These are phyloP conservation scores for Xestia rhomboidea DNA, from an alignment of 2,888 invertebrate species.

Conservation along the genomic window DNA sequence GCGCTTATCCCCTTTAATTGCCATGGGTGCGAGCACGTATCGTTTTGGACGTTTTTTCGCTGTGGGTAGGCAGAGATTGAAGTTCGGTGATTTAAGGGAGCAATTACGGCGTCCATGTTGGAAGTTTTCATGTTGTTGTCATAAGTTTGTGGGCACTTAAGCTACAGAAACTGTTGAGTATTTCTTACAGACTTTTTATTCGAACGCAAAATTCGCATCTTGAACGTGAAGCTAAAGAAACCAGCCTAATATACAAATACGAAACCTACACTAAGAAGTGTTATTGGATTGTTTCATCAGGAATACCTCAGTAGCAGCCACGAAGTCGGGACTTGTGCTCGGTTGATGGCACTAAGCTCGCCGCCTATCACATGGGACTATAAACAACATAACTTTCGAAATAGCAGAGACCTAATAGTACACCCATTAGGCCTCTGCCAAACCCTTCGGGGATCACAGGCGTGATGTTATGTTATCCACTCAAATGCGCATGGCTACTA, in stretches of 20 bases:
- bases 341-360: no score
- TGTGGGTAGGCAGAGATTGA: constrained; percentile 39
- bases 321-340: no score
- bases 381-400: no score
- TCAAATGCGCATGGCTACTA: no score
- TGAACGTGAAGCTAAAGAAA: not conserved
- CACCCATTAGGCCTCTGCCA: no score
- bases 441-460: no score
- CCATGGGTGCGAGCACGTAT: constrained; percentile 73
- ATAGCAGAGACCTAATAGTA: no score
- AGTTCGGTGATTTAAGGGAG: constrained; percentile 49
- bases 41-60: constrained; percentile 52
- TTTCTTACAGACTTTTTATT: not conserved
- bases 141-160: not conserved
- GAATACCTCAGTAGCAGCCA: no score
- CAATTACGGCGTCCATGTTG: constrained; percentile 28
- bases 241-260: not conserved
- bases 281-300: no score
- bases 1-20: constrained; percentile 86
- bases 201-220: not conserved
- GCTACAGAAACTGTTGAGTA: not conserved
- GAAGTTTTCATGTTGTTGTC: constrained; percentile 16
- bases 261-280: not conserved
- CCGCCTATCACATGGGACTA: no score
- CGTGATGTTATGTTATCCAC: no score